Conservation (phyloP, 1,140 invertebrate genomes). For the Neodiprion fabricii region DNA sequence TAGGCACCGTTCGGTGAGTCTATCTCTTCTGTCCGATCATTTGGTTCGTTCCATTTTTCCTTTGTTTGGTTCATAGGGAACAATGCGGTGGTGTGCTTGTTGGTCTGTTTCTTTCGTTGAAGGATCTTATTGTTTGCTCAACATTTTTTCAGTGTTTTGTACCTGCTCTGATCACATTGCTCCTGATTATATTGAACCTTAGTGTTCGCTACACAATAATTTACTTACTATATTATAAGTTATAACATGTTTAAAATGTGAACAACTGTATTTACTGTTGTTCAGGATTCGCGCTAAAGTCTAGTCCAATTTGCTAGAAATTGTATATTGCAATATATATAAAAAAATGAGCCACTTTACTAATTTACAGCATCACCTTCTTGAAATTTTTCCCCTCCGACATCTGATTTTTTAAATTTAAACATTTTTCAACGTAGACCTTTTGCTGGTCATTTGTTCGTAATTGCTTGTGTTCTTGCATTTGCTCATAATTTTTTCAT, state of each 20-base stretch:
- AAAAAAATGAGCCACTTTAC: too few species aligned
- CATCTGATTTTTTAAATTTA: too few species aligned
- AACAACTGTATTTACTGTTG: background rate
- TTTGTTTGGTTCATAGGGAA: conserved; percentile 7
- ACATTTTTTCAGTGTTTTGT: background rate
- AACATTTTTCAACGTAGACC: too few species aligned
- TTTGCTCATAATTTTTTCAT: too few species aligned
- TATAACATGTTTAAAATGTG: background rate
- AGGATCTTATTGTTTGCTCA: background rate
- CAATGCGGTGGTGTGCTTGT: conserved; percentile 6
- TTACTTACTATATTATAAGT: background rate
- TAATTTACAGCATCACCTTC: too few species aligned
- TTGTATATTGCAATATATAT: too few species aligned
- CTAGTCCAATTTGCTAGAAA: too few species aligned
- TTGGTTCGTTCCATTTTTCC: conserved; percentile 3
- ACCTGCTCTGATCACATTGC: background rate
- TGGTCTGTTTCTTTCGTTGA: conserved; percentile 5
- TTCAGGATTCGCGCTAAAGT: too few species aligned
- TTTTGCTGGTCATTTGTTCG: too few species aligned
- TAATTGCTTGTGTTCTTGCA: too few species aligned
- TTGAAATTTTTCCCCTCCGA: too few species aligned
- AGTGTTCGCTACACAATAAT: too few species aligned
- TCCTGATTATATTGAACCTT: background rate
- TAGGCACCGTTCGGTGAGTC: conserved; percentile 78
- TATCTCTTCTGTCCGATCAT: background rate